A percentile compares a stretch with the other conserved stretches of the same genome.
Conservation (phyloP, 2,888 invertebrate genomes). For the Ormyrus rosae region DNA sequence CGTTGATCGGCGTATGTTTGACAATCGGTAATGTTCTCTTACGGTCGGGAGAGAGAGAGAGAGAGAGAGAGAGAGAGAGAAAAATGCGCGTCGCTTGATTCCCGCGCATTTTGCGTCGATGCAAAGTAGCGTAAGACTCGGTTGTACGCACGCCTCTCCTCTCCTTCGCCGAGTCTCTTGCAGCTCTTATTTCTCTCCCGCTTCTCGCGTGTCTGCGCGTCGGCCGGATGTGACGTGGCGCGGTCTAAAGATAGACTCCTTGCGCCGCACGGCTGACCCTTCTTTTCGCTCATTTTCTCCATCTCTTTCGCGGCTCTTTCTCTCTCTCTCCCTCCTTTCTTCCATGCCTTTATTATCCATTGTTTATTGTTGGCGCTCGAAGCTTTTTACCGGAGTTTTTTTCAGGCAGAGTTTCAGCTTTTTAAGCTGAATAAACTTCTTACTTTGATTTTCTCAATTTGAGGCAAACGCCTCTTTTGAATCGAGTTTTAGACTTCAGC, state of each 20-base stretch:
- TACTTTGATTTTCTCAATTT: too few relatives aligned
- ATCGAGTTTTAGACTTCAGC: too few relatives aligned
- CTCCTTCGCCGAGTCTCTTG: conserved; percentile 7
- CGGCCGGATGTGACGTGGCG: conserved; percentile 71
- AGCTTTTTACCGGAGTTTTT: conserved; percentile 12
- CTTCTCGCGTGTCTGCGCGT: conserved; percentile 34
- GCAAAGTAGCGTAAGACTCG: too few relatives aligned
- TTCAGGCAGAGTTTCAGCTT: not conserved
- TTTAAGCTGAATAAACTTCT: too few relatives aligned
- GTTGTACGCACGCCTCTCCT: not conserved
- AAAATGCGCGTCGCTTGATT: not conserved
- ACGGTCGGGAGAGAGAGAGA: not conserved
- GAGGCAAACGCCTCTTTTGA: too few relatives aligned
- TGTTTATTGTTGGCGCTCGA: not conserved
- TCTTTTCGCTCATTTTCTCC: conserved; percentile 27
- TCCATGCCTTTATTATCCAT: conserved; percentile 15
- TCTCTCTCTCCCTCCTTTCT: not conserved
- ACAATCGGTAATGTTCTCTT: not conserved
- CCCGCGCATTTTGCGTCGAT: too few relatives aligned
- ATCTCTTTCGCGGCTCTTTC: not conserved
- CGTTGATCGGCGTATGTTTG: too few relatives aligned
- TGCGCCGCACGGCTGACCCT: conserved; percentile 59
- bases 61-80: not conserved
- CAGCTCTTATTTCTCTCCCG: conserved; percentile 56
- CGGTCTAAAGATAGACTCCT: conserved; percentile 69